Evolutionary conservation across 2,113 vertebrate genomes (phyloP).

Genomic region (Anhinga anhinga): DNA sequence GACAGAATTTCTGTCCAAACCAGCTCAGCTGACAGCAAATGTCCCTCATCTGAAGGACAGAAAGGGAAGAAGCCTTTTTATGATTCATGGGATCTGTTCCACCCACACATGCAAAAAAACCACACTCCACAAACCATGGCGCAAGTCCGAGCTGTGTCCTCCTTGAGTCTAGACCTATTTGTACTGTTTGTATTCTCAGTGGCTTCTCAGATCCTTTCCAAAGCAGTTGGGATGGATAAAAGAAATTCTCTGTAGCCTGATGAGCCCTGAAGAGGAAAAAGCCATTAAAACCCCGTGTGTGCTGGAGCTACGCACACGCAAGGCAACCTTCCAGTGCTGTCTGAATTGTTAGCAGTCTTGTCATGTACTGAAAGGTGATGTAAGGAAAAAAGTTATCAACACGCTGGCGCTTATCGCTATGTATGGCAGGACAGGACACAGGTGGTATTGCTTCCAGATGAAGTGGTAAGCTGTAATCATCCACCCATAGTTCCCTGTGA

Average conservation of each 20-base stretch:
- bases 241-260: not conserved
- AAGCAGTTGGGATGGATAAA: not conserved
- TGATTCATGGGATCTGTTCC: conserved; percentile 52
- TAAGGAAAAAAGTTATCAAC: not conserved
- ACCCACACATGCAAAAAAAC: not conserved
- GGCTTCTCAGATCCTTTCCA: not conserved
- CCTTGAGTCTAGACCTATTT: not conserved
- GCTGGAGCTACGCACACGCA: fast-evolving
- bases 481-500: not conserved
- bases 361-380: fast-evolving
- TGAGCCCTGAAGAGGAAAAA: not conserved
- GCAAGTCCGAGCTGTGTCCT: not conserved
- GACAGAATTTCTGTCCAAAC: not conserved
- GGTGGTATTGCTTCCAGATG: not conserved
- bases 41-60: not conserved
- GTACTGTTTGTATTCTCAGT: not conserved
- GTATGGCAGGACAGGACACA: not conserved
- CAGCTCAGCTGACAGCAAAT: conserved; percentile 23
- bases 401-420: fast-evolving
- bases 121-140: not conserved
- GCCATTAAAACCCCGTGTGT: not conserved
- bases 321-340: not conserved
- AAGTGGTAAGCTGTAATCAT: not conserved
- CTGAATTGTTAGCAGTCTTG: not conserved
- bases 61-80: not conserved